Conservation (phyloP, 2,797 vertebrate species). For the Eospalax fontanierii region DNA sequence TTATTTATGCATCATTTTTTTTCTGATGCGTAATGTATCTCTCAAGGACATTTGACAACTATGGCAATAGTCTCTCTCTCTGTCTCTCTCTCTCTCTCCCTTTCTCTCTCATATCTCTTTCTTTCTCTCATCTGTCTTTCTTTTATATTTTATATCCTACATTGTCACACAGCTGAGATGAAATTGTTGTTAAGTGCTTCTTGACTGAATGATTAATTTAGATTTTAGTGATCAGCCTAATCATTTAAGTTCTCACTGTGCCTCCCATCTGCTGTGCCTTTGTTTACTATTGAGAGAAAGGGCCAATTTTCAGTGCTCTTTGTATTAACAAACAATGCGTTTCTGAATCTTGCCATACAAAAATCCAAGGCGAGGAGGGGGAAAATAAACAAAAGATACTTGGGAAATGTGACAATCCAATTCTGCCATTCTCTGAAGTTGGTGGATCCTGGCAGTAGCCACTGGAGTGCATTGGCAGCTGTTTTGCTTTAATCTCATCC, state of each 20-base stretch:
- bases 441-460: neutral
- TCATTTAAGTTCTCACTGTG: slow-evolving; percentile 56
- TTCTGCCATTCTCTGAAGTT: neutral
- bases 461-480: neutral
- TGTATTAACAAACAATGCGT: neutral
- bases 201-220: slow-evolving; percentile 68
- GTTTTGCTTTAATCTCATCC: neutral
- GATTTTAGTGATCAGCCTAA: slow-evolving; percentile 52
- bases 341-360: neutral
- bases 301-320: neutral
- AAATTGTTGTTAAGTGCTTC: slow-evolving; percentile 10
- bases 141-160: neutral
- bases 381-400: neutral
- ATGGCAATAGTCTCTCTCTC: neutral
- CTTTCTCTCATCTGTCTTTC: neutral
- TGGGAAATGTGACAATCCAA: neutral
- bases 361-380: neutral
- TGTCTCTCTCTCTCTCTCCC: neutral
- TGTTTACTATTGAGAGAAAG: neutral
- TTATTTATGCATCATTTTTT: neutral
- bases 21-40: neutral
- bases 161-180: neutral
- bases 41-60: neutral
- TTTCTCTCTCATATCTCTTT: neutral
- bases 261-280: neutral